Evolutionary conservation across 2,113 vertebrate genomes (phyloP), one percentile per base, ranked within the genome.

Genomic region (Ivindomyrus marchei): DNA sequence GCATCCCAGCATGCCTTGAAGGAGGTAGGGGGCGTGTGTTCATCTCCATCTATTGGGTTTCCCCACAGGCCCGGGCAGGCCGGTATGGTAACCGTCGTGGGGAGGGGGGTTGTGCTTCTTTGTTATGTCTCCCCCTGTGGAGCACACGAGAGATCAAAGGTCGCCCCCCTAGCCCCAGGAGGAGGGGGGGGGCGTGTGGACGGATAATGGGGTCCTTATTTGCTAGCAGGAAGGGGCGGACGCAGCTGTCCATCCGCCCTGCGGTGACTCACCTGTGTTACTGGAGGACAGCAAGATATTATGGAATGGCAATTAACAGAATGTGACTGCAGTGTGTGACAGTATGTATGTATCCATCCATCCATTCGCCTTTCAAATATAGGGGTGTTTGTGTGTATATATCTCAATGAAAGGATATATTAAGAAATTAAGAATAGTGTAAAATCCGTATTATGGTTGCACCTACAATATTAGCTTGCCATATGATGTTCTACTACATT

Each of bases 1-100:
- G 58, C 83, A 0, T 89, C 88, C 91, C 91, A 36, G 70, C 36
- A 36, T 80, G 74, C 74, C 36, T 42, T 8, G 13, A 36, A 17
- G 70, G 17, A 93, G 94, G 92, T 92, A 53, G 92, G 84, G 91
- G 91, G 94, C 13, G 62, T 27, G n/a, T 31, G 62, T 94, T 95
- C 93, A 94, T 96, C 95, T 95, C 94, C 94, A 94, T 93, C 90
- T 93, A 94, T 94, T 92, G 90, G 92, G 92, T 95, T 95, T 93
- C 95, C 91, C 66, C 84, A 91, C 96, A 96, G 92, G 95, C 93
- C 93, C 90, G 88, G 93, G 93, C 96, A 96, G 91, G 95, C 90
- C 92, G 17, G 88, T 50, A 88, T 90, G 42, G 92, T 92, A 89
- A 89, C 91, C 90, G 91, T 93, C 93, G 89, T 90, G 92, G 92